Conservation (phyloP, 2,113 vertebrate species). For the Leucoraja erinaceus region DNA sequence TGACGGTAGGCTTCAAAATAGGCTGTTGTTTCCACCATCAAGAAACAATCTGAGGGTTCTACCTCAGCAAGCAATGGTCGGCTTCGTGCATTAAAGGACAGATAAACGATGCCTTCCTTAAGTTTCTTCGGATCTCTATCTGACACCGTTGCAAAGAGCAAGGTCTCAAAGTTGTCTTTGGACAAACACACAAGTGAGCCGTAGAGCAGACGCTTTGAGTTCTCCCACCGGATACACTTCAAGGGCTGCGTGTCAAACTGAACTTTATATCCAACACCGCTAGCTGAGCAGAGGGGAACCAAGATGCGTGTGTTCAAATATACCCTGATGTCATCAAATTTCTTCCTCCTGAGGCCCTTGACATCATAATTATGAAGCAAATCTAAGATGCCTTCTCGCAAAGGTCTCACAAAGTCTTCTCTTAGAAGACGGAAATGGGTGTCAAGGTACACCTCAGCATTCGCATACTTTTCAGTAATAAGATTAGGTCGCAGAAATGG, state of each 20-base stretch:
- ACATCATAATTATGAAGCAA: conserved; percentile 62
- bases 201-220: conserved; percentile 81
- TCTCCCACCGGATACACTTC: conserved; percentile 79
- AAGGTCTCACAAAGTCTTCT: conserved; percentile 84
- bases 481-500: conserved; percentile 79
- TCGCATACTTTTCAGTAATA: conserved; percentile 65
- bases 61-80: conserved; percentile 56
- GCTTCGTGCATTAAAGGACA: conserved; percentile 72
- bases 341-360: conserved; percentile 55
- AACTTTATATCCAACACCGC: conserved; percentile 71
- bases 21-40: conserved; percentile 89
- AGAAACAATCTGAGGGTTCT: conserved; percentile 66
- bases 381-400: conserved; percentile 78
- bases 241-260: conserved; percentile 72
- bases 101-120: conserved; percentile 61
- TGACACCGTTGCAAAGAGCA: conserved; percentile 81
- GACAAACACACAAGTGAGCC: conserved; percentile 89
- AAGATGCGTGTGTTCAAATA: conserved; percentile 71
- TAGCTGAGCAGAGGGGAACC: conserved; percentile 60
- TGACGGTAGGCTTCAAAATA: conserved; percentile 91
- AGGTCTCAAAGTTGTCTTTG: conserved; percentile 77
- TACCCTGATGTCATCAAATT: conserved; percentile 78
- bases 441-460: conserved; percentile 73
- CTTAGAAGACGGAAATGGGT: conserved; percentile 88
- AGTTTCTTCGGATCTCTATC: conserved; percentile 64